phyloP scores from a whole-genome alignment of 2,888 invertebrate species.

The Nysson spinosus region DNA sequence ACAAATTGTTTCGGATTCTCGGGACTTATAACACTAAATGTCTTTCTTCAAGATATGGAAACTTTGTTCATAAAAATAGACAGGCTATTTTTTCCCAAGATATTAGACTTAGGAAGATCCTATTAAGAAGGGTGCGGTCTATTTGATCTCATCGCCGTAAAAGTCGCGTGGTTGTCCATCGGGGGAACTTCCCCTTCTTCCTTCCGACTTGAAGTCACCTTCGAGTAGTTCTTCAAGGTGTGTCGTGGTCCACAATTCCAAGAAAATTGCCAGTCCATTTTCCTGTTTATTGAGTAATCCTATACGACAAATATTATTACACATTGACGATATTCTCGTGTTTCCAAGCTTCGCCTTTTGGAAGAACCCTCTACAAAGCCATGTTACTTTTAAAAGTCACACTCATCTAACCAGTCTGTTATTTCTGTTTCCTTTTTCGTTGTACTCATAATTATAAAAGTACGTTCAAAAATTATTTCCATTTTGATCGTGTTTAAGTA shows the following conservation, averaged over 20 bases:
- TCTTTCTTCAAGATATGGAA: too few relatives aligned
- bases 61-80: too few relatives aligned
- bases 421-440: too few relatives aligned
- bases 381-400: too few relatives aligned
- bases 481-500: too few relatives aligned
- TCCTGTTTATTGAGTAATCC: not conserved
- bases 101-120: conserved; percentile 21
- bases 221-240: conserved; percentile 23
- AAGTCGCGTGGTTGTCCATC: conserved; percentile 9
- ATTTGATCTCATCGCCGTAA: conserved; percentile 45
- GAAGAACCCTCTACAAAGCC: too few relatives aligned
- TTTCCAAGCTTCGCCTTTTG: too few relatives aligned
- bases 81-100: conserved; percentile 36
- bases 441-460: too few relatives aligned
- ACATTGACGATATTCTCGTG: not conserved
- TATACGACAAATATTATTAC: not conserved
- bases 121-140: conserved; percentile 51
- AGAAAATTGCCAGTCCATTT: not conserved
- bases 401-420: too few relatives aligned
- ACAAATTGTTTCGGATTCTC: too few relatives aligned
- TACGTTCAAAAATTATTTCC: too few relatives aligned
- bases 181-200: conserved; percentile 32
- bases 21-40: too few relatives aligned
- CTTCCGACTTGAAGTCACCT: conserved; percentile 7
- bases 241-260: not conserved